Evolutionary conservation across 2,888 invertebrate species (phyloP), one percentile per base, ranked within the genome.

Genomic region (Stenotaenia linearis): DNA sequence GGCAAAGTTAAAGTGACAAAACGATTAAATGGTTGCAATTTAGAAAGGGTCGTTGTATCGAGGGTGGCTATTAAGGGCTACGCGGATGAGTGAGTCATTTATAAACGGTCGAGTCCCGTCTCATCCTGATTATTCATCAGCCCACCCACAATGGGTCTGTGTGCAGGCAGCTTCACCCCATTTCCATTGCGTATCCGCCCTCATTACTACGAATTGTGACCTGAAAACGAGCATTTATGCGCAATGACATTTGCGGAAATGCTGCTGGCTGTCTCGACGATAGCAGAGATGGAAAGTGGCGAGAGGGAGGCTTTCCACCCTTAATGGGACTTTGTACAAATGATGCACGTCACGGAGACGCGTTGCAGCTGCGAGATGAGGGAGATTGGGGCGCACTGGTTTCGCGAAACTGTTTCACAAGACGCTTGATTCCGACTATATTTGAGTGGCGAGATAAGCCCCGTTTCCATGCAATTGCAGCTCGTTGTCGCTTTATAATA

Each of bases 11-110:
- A n/a, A n/a, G n/a, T n/a, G 23, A 56, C 23, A 56, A 21, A 56
- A 56, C 23, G 56, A 23, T 4, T 40, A 40, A 40, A 40, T 15
- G 40, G 40, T 15, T 10, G 40, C 40, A 15, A 40, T 40, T 40
- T 7, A 40, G 40, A 40, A 37, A 40, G 40, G 25, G 28, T 69
- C 28, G 69, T 69, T 69, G 28, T 69, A 69, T 28, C n/a, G 69
- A 69, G 69, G 69, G 69, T 28, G 69, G 69, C 69, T 69, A 69
- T 69, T 69, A 69, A 69, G 69, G 69, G 69, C 69, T 69, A 28
- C n/a, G 69, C 69, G 69, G 69, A 69, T 69, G 69, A 69, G 69
- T 69, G 69, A 69, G 69, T 69, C 69, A 69, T 69, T 69, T 69
- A 69, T 69, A 69, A 69, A 69, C 69, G 69, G 25, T 69, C 28